These are phyloP conservation scores for Sinelater perroti DNA, from an alignment of 2,888 invertebrate species.

Conservation along the genomic window DNA sequence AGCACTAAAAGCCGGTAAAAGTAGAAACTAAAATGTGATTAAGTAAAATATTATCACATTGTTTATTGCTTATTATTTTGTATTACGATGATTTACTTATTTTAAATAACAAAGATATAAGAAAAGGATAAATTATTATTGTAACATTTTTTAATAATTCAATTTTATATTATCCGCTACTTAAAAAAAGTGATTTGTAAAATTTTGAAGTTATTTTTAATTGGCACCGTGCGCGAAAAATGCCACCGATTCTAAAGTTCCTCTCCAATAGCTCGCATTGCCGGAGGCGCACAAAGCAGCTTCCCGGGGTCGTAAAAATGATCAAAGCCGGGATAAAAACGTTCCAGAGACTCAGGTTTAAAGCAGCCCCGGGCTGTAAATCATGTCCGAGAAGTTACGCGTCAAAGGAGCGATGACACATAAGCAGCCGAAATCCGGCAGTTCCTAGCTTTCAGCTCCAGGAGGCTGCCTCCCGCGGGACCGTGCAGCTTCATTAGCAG, in stretches of 20 bases:
- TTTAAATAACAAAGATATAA: too few relatives aligned
- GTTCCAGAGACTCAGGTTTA: conserved; percentile 3
- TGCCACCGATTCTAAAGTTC: conserved; percentile 1
- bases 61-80: too few relatives aligned
- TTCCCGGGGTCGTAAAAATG: conserved; percentile 11
- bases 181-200: too few relatives aligned
- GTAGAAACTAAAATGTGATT: too few relatives aligned
- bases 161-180: too few relatives aligned
- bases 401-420: conserved; percentile 17
- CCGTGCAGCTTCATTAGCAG: neutral
- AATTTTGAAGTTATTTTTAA: too few relatives aligned
- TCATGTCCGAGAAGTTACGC: conserved; percentile 14
- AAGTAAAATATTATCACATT: too few relatives aligned
- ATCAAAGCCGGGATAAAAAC: neutral
- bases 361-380: conserved; percentile 8
- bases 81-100: too few relatives aligned
- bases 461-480: neutral
- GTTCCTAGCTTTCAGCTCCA: conserved; percentile 12
- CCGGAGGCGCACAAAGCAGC: conserved; percentile 3
- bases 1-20: too few relatives aligned
- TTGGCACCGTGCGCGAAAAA: too few relatives aligned
- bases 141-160: too few relatives aligned
- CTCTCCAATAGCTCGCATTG: conserved; percentile 12
- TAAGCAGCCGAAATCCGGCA: conserved; percentile 4
- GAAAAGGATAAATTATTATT: too few relatives aligned